Percentiles rank a stretch among this genome's conserved stretches.
Evolutionary conservation across 2,113 vertebrate genomes (phyloP).

Genomic region (Condylura cristata): DNA sequence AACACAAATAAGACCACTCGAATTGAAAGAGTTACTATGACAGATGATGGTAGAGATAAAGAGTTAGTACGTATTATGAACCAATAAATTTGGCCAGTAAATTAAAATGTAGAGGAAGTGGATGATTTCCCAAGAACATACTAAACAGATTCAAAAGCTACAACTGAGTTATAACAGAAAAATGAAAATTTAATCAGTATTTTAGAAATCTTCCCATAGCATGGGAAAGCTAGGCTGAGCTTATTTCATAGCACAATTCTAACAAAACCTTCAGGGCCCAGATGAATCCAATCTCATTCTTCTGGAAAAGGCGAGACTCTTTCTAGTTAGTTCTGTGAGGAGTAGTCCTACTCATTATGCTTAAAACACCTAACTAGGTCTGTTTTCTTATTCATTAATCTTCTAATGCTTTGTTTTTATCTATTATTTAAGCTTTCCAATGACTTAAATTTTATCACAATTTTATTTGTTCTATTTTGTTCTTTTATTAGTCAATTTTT

Average conservation of each 20-base stretch:
- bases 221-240: not conserved
- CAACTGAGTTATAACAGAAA: not conserved
- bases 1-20: not conserved
- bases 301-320: not conserved
- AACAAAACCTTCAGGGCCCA: not conserved
- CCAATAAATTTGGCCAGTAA: not conserved
- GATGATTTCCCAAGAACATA: not conserved
- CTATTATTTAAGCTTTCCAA: not conserved
- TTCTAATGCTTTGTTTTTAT: not conserved
- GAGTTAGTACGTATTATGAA: not conserved
- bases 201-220: not conserved
- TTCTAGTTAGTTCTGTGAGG: not conserved
- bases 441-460: not conserved
- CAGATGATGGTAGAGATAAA: not conserved
- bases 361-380: not conserved
- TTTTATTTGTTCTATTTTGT: not conserved
- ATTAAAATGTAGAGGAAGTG: not conserved
- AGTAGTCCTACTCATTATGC: not conserved
- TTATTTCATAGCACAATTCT: not conserved
- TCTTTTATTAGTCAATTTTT: not conserved
- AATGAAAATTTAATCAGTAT: not conserved
- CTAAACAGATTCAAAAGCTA: not conserved
- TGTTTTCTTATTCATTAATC: not conserved
- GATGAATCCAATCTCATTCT: not conserved
- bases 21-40: not conserved